These are phyloP conservation scores for Drosophila formosana DNA, from an alignment of 2,888 invertebrate species.

Conservation along the genomic window DNA sequence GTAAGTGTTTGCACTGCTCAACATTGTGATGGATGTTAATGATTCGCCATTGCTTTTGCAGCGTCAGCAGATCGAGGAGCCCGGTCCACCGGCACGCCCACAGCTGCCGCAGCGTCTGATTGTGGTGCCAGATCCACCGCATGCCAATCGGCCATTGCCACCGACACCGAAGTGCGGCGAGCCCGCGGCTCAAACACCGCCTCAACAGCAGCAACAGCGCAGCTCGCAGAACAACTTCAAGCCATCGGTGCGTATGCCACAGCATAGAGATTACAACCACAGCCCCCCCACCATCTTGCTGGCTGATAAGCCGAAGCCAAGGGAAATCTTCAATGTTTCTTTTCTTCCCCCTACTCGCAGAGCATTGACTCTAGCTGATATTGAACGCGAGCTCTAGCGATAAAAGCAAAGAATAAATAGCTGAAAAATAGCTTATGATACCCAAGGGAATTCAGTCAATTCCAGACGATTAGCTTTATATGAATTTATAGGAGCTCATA, in stretches of 20 bases:
- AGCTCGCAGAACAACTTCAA: constrained; percentile 94
- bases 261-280: constrained; percentile 22
- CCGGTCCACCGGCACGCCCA: constrained; percentile 94
- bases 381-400: constrained; percentile 10
- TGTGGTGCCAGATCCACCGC: constrained; percentile 94
- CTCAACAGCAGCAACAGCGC: constrained; percentile 89
- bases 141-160: constrained; percentile 86
- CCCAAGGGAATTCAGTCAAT: neutral
- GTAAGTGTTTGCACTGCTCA: constrained; percentile 62
- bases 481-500: neutral
- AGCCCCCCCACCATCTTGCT: neutral
- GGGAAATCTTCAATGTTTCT: constrained; percentile 10
- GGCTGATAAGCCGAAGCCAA: constrained; percentile 26
- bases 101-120: constrained; percentile 96
- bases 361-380: constrained; percentile 25
- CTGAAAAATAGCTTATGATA: constrained; percentile 8
- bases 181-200: constrained; percentile 81
- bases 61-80: constrained; percentile 88
- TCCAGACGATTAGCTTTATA: neutral
- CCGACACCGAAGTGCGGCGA: constrained; percentile 84
- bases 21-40: too few relatives aligned
- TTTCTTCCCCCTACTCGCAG: constrained; percentile 4
- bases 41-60: constrained; percentile 34
- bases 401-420: constrained; percentile 5
- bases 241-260: constrained; percentile 90